Evolutionary conservation across 2,797 vertebrate genomes (phyloP).

Genomic region (Coranthus polyacanthus): DNA sequence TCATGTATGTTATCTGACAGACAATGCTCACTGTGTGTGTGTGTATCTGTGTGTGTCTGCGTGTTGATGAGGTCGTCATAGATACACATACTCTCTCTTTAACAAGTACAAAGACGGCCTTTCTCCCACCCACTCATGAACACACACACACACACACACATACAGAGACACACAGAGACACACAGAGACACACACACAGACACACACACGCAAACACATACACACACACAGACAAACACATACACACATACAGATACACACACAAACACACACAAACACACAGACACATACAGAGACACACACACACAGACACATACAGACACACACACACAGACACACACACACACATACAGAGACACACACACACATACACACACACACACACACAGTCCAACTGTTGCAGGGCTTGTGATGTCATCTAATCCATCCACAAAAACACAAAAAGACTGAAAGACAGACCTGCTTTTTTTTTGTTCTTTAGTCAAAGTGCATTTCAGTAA

Average conservation of each 20-base stretch:
- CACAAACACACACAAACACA: too few species aligned
- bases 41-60: constrained; percentile 26
- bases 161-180: too few species aligned
- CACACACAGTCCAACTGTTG: constrained; percentile 36
- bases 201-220: too few species aligned
- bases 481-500: background rate
- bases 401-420: constrained; percentile 54
- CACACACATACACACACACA: constrained; percentile 4
- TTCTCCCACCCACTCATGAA: constrained; percentile 28
- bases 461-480: background rate
- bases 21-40: constrained; percentile 42
- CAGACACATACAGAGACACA: too few species aligned
- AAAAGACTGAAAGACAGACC: background rate
- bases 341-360: constrained; percentile 28
- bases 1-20: constrained; percentile 10
- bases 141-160: constrained; percentile 24
- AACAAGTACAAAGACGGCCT: constrained; percentile 51
- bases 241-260: too few species aligned
- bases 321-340: constrained; percentile 32
- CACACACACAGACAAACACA: too few species aligned
- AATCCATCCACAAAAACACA: constrained; percentile 18
- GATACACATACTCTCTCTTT: constrained; percentile 37
- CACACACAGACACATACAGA: too few species aligned
- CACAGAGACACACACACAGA: too few species aligned
- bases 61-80: constrained; percentile 62